Evolutionary conservation across 2,113 vertebrate genomes (phyloP).

Genomic region (Hemichromis elongatus): DNA sequence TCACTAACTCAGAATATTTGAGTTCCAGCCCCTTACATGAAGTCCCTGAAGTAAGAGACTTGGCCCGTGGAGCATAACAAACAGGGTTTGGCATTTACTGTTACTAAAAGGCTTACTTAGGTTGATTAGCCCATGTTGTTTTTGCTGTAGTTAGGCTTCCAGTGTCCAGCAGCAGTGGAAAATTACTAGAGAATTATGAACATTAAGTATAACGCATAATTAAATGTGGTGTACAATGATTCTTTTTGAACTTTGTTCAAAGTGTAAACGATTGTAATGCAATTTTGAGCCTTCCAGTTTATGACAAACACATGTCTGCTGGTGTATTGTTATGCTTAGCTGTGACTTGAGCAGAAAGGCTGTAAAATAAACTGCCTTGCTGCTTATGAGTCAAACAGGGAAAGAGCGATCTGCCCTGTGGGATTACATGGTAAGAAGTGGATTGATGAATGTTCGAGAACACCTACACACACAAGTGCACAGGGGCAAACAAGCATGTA

Average conservation of each 20-base stretch:
- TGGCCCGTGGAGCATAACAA: conserved; percentile 45
- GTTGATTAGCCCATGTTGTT: conserved; percentile 48
- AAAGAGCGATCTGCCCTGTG: conserved; percentile 5
- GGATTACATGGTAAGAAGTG: conserved; percentile 4
- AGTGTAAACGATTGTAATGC: conserved; percentile 46
- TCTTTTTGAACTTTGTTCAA: conserved; percentile 46
- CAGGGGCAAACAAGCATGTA: background rate
- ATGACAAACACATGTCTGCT: conserved; percentile 61
- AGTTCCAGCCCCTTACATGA: conserved; percentile 44
- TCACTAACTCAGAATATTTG: background rate
- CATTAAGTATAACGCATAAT: conserved; percentile 37
- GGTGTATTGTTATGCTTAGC: conserved; percentile 49
- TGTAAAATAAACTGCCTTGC: conserved; percentile 33
- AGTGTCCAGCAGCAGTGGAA: conserved; percentile 53
- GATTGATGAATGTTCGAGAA: background rate
- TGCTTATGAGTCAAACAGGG: conserved; percentile 15
- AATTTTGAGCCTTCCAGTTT: conserved; percentile 37
- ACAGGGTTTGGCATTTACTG: conserved; percentile 46
- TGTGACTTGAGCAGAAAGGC: conserved; percentile 10
- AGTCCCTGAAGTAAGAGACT: conserved; percentile 10
- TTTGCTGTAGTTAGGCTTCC: conserved; percentile 14
- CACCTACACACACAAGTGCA: background rate
- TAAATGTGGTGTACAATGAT: conserved; percentile 39
- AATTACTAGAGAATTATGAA: conserved; percentile 42
- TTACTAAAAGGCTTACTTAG: conserved; percentile 40